Percentiles rank a stretch among this genome's conserved stretches.
Evolutionary conservation across 2,888 invertebrate genomes (phyloP).

Genomic region (Drosophila niveifrons): DNA sequence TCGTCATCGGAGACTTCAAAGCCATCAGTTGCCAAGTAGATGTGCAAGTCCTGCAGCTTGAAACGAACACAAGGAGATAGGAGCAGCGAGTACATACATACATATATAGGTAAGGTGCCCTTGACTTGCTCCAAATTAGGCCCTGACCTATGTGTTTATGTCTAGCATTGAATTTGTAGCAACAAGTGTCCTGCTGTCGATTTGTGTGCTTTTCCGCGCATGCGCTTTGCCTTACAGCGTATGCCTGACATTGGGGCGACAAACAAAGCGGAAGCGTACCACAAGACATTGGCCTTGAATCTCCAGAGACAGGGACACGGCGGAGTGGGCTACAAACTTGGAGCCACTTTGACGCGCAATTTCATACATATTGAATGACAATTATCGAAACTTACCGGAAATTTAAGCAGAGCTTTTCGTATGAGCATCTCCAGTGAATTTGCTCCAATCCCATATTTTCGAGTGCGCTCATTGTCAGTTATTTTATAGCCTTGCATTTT

Average conservation of each 20-base stretch:
- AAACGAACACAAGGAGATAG: slow-evolving; percentile 25
- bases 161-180: slow-evolving; percentile 30
- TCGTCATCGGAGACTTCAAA: slow-evolving; percentile 91
- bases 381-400: slow-evolving; percentile 81
- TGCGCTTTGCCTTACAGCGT: slow-evolving; percentile 50
- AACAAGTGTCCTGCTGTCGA: slow-evolving; percentile 59
- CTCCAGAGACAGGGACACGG: slow-evolving; percentile 51
- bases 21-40: slow-evolving; percentile 89
- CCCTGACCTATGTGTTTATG: slow-evolving; percentile 53
- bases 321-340: not conserved
- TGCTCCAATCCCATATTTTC: slow-evolving; percentile 84
- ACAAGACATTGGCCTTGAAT: slow-evolving; percentile 74
- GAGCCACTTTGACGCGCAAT: slow-evolving; percentile 54
- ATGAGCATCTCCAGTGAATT: slow-evolving; percentile 82
- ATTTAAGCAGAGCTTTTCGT: slow-evolving; percentile 83
- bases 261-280: slow-evolving; percentile 64
- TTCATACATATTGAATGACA: slow-evolving; percentile 15
- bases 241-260: slow-evolving; percentile 76
- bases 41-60: slow-evolving; percentile 85
- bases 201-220: slow-evolving; percentile 41
- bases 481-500: slow-evolving; percentile 85
- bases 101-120: slow-evolving; percentile 39
- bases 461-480: slow-evolving; percentile 83
- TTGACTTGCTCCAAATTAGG: slow-evolving; percentile 54
- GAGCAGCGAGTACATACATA: slow-evolving; percentile 1